phyloP scores from a whole-genome alignment of 2,113 vertebrate genomes.

The Salvator merianae region DNA sequence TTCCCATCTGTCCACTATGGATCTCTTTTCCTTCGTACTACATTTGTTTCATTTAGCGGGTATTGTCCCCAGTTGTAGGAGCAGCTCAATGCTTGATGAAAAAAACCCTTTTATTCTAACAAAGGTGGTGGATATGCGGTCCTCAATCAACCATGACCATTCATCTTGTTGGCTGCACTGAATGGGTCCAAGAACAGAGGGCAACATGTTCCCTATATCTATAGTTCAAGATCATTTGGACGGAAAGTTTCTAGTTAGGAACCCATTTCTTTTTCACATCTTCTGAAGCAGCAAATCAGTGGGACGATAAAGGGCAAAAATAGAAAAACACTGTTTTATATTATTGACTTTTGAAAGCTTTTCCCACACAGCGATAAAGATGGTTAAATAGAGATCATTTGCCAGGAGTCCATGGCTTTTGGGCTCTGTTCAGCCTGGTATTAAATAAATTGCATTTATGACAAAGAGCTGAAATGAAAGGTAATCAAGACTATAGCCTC shows the following conservation, averaged over 20 bases:
- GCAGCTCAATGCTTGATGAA: not conserved
- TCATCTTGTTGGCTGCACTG: not conserved
- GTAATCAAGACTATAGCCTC: not conserved
- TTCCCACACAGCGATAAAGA: conserved; percentile 1
- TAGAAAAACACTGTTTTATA: not conserved
- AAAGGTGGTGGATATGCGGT: not conserved
- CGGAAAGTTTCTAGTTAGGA: not conserved
- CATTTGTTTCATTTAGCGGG: not conserved
- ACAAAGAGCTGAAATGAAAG: conserved; percentile 10
- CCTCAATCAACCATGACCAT: not conserved
- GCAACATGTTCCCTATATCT: not conserved
- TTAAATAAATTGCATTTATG: conserved; percentile 24
- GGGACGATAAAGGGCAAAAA: conserved; percentile 4
- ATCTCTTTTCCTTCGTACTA: not conserved
- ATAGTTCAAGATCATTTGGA: not conserved
- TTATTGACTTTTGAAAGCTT: not conserved
- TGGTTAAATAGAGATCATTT: conserved; percentile 4
- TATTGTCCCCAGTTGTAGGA: not conserved
- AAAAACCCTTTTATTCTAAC: not conserved
- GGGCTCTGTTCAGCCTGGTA: not conserved
- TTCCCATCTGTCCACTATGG: not conserved
- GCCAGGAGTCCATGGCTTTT: not conserved
- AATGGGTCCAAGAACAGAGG: not conserved
- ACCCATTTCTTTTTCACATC: conserved; percentile 12
- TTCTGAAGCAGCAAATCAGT: not conserved